These are phyloP conservation scores for Danio aesculapii DNA, from an alignment of 2,797 vertebrate genomes.

Conservation along the genomic window DNA sequence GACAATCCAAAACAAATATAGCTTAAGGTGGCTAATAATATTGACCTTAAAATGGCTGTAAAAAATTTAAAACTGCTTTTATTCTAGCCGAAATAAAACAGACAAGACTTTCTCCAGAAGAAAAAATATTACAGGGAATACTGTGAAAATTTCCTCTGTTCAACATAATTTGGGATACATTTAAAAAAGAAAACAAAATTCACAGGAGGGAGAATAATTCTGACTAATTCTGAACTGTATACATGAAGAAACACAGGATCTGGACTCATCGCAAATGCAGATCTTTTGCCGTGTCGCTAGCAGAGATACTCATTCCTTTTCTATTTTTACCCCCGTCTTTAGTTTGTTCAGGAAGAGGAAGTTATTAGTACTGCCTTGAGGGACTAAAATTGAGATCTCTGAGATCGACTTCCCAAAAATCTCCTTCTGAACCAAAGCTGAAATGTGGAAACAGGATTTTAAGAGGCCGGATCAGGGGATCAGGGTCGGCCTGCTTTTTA, in stretches of 20 bases:
- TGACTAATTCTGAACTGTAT: too few relatives aligned
- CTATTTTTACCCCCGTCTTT: slow-evolving; percentile 34
- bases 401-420: slow-evolving; percentile 17
- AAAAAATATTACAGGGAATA: too few relatives aligned
- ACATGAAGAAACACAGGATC: background rate
- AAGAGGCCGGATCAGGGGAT: background rate
- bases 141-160: too few relatives aligned
- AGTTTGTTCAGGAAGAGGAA: slow-evolving; percentile 55
- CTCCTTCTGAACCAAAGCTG: background rate
- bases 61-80: too few relatives aligned
- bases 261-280: background rate
- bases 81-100: too few relatives aligned
- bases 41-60: too few relatives aligned
- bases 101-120: too few relatives aligned
- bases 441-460: background rate
- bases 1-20: too few relatives aligned
- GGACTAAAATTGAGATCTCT: slow-evolving; percentile 14
- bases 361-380: slow-evolving; percentile 25
- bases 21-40: too few relatives aligned
- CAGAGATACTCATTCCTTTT: background rate
- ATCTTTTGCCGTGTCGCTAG: background rate
- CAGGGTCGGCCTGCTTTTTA: background rate
- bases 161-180: too few relatives aligned
- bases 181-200: too few relatives aligned
- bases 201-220: too few relatives aligned